Evolutionary conservation across 1,140 invertebrate species (phyloP), one percentile per base, ranked within the genome.

Genomic region (Neodiprion fabricii): DNA sequence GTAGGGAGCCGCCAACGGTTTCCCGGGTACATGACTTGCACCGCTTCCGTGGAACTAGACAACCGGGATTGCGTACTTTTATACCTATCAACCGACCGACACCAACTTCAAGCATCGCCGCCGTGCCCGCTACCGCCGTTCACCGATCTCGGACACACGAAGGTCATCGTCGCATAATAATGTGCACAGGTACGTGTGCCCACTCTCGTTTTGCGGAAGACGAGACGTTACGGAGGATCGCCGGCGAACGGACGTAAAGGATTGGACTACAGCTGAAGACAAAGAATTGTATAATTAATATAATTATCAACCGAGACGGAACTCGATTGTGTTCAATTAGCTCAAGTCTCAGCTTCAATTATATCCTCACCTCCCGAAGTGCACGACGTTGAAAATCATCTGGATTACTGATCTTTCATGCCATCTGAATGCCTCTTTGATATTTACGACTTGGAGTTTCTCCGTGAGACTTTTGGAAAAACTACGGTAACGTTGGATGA

Each of bases 21-120:
- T 80, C 77, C 78, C 77, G 75, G 72, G 74, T 77, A 73, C 79
- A 80, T 82, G 80, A 82, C 80, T 82, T 82, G 80, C 81, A 78
- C 71, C 77, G 78, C 80, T 79, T 82, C 80, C 78, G 77, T 75
- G 77, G 79, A 80, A 79, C 79, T 75, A 17, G 21, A 48, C 48
- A 71, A 71, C 70, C 70, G n/a, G 70, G 11, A 21, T 7, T 49
- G 70, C 70, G 48, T 12, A 50, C 70, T 71, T 61, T 61, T 61
- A 61, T 61, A 49, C 70, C 48, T 23, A 71, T 71, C 48, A 71
- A 23, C 23, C 28, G 70, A 71, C 48, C 48, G 70, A 71, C 23
- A 7, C 48, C 48, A 9, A 71, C 17, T 71, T 50, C 70, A 71
- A 69, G 67, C 40, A 23, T 12, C 21, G 21, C 70, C 21, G 48